Conservation (phyloP, 2,113 vertebrate genomes). For the Festucalex cinctus region DNA sequence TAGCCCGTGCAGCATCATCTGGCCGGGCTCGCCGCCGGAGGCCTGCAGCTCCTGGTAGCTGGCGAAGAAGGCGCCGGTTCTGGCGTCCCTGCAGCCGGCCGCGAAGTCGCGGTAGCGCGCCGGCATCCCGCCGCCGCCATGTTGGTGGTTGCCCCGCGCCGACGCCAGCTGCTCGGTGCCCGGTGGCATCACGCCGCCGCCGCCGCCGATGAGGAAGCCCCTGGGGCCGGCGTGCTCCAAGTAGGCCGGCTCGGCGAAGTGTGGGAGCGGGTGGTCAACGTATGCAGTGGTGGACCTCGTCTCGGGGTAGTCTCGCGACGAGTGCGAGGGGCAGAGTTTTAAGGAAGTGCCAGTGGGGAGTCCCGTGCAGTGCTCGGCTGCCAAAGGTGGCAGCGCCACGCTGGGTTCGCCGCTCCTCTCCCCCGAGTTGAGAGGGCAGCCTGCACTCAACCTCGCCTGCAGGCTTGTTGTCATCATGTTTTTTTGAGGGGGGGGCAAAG, state of each 20-base stretch:
- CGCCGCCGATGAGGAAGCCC: slow-evolving; percentile 74
- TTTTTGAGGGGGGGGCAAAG: slow-evolving; percentile 58
- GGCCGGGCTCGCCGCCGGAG: slow-evolving; percentile 58
- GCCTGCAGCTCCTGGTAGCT: slow-evolving; percentile 74
- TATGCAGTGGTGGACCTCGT: slow-evolving; percentile 68
- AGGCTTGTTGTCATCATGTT: slow-evolving; percentile 62
- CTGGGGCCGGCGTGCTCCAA: slow-evolving; percentile 70
- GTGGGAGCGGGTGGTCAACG: slow-evolving; percentile 73
- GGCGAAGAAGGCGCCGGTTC: slow-evolving; percentile 68
- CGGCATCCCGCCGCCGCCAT: slow-evolving; percentile 66
- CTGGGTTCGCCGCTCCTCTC: slow-evolving; percentile 68
- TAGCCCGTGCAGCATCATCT: slow-evolving; percentile 70
- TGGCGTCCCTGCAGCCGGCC: slow-evolving; percentile 68
- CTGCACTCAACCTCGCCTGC: slow-evolving; percentile 60
- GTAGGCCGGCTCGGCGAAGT: slow-evolving; percentile 75
- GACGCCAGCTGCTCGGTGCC: slow-evolving; percentile 71
- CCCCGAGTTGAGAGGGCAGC: slow-evolving; percentile 67
- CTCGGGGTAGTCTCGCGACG: slow-evolving; percentile 72
- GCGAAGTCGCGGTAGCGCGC: slow-evolving; percentile 73
- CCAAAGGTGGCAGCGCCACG: slow-evolving; percentile 71
- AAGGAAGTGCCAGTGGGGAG: slow-evolving; percentile 68
- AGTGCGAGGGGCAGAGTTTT: slow-evolving; percentile 75
- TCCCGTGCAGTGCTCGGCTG: slow-evolving; percentile 63
- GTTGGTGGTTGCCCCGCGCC: slow-evolving; percentile 67
- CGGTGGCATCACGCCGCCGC: slow-evolving; percentile 71